Evolutionary conservation across 2,888 invertebrate species (phyloP).

Genomic region (Eucera pruinosa): DNA sequence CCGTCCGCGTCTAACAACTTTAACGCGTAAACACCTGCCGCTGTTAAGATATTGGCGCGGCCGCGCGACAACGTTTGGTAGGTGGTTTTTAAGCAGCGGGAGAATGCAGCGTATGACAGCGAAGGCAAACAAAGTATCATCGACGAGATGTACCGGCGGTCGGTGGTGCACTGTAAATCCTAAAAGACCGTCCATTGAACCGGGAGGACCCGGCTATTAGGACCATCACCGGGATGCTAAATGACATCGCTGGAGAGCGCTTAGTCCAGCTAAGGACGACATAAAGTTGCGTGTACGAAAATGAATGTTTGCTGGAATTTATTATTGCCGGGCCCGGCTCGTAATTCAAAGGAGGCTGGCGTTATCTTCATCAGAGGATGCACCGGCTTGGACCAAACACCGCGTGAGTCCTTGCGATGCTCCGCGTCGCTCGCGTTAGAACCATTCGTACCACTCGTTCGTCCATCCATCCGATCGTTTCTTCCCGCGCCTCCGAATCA

Average conservation of each 20-base stretch:
- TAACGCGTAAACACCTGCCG: slow-evolving; percentile 38
- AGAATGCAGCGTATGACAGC: slow-evolving; percentile 5
- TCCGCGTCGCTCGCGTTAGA: slow-evolving; percentile 73
- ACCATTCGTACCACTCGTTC: slow-evolving; percentile 35
- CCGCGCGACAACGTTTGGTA: not conserved
- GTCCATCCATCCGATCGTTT: slow-evolving; percentile 5
- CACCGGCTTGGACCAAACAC: slow-evolving; percentile 71
- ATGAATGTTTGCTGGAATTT: slow-evolving; percentile 84
- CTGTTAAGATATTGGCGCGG: slow-evolving; percentile 17
- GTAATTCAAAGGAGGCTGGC: slow-evolving; percentile 83
- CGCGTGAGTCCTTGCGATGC: slow-evolving; percentile 74
- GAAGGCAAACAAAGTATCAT: slow-evolving; percentile 61
- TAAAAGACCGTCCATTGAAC: slow-evolving; percentile 71
- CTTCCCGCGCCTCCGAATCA: not conserved
- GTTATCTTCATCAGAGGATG: slow-evolving; percentile 84
- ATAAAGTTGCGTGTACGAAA: slow-evolving; percentile 84
- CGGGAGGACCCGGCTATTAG: slow-evolving; percentile 79
- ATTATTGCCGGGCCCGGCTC: slow-evolving; percentile 82
- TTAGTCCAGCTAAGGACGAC: slow-evolving; percentile 83
- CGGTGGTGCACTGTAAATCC: slow-evolving; percentile 66
- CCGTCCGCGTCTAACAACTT: slow-evolving; percentile 1
- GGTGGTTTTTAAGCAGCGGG: slow-evolving; percentile 7
- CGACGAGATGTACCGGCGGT: slow-evolving; percentile 57
- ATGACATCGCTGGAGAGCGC: slow-evolving; percentile 82
- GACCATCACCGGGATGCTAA: slow-evolving; percentile 82